Evolutionary conservation across 2,113 vertebrate genomes (phyloP).

Genomic region (Hucho hucho): DNA sequence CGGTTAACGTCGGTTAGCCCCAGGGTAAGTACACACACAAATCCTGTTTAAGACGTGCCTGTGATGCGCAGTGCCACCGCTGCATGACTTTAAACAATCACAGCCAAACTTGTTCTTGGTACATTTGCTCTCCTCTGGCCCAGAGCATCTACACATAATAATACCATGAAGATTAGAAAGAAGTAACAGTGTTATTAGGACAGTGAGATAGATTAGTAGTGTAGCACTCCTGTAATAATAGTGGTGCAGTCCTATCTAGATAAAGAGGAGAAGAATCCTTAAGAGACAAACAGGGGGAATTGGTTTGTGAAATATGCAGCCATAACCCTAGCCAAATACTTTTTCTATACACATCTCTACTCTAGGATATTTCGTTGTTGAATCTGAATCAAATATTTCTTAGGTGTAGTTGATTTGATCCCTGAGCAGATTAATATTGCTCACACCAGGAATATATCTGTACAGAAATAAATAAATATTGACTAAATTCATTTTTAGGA

Average conservation of each 20-base stretch:
- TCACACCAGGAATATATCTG: neutral
- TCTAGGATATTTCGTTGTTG: constrained; percentile 34
- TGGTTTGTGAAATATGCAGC: constrained; percentile 49
- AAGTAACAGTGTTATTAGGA: constrained; percentile 64
- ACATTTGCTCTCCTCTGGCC: constrained; percentile 61
- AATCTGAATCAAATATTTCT: constrained; percentile 34
- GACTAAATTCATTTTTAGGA: neutral
- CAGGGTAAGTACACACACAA: constrained; percentile 38
- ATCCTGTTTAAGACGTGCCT: constrained; percentile 43
- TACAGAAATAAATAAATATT: neutral
- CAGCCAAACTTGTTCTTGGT: constrained; percentile 38
- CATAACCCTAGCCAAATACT: constrained; percentile 52
- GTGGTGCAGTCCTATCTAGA: constrained; percentile 49
- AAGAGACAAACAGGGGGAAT: constrained; percentile 45
- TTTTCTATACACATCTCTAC: constrained; percentile 43
- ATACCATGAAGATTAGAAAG: constrained; percentile 68
- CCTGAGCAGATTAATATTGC: neutral
- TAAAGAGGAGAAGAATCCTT: constrained; percentile 34
- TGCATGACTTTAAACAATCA: constrained; percentile 62
- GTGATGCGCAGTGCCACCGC: constrained; percentile 37
- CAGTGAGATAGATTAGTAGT: constrained; percentile 66
- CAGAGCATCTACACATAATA: constrained; percentile 63
- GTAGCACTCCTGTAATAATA: constrained; percentile 54
- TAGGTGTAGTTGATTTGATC: neutral
- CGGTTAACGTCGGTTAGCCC: constrained; percentile 43